Evolutionary conservation across 2,888 invertebrate species (phyloP), one percentile per base, ranked within the genome.

Genomic region (Blomia tropicalis): DNA sequence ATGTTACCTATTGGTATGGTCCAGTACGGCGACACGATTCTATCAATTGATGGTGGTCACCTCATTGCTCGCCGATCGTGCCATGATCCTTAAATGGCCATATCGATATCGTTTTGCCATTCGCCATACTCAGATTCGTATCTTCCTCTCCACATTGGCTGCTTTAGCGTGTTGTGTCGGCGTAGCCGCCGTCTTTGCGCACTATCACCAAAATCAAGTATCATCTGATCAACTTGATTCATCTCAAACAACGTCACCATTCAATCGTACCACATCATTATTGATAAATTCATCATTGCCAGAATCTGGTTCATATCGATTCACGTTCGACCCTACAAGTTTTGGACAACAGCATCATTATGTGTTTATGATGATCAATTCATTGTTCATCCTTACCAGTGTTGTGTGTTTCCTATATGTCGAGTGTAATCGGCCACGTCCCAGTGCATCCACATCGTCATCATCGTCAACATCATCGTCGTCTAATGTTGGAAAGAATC

Each of bases 141-240:
- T 79, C 68, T 79, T 79, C 69, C 68, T 79, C 60, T 77, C 76
- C 62, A 78, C 78, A 58, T 70, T 79, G 63, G 77, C 77, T 11
- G 75, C 77, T 22, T 70, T 79, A 30, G 77, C 78, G 65, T 74
- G 76, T 1, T 76, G 78, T 69, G 77, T 79, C 1, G 79, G 78
- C 0, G 76, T 78, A 0, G 78, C 78, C 17, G 77, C 78, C 22
- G 74, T 79, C 23, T 71, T 79, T 63, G 78, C 78, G 1, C 68
- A 65, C 7, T 43, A 32, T 36, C 62, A 58, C 19, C 31, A 43
- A 23, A 30, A 30, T 31, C 32, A 58, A 60, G 4, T 36, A 36
- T 43, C 59, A 19, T 30, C 59, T 30, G 30, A 17, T 5, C 31
- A 19, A 32, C 30, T 36, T 43, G 63, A 66, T 67, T 23, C 68